These are phyloP conservation scores for Phalloptychus januarius DNA, from an alignment of 2,797 vertebrate genomes.

Conservation along the genomic window DNA sequence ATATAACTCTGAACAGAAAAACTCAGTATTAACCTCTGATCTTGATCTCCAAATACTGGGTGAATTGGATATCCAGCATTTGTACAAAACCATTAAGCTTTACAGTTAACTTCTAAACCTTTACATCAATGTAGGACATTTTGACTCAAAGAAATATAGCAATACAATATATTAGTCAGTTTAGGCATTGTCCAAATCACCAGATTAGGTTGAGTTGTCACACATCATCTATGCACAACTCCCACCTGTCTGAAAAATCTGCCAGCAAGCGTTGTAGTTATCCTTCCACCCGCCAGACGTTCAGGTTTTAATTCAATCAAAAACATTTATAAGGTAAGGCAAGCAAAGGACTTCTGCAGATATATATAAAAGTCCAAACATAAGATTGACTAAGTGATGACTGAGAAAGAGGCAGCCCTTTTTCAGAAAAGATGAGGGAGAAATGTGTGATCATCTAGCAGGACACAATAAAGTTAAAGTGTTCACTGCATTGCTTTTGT, in stretches of 20 bases:
- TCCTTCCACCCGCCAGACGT: background rate
- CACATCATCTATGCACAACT: background rate
- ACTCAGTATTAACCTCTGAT: background rate
- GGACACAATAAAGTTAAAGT: background rate
- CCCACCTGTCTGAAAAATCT: background rate
- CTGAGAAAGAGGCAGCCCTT: background rate
- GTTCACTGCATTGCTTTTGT: background rate
- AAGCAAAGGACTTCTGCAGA: background rate
- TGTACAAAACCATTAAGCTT: background rate
- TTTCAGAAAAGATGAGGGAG: background rate
- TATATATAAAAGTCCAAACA: background rate
- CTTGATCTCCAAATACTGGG: background rate
- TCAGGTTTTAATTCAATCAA: conserved; percentile 4
- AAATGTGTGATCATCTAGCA: background rate
- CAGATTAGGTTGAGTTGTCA: background rate
- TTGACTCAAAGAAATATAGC: background rate
- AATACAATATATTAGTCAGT: background rate
- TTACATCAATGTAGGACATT: background rate
- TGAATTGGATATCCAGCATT: background rate
- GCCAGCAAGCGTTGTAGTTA: background rate
- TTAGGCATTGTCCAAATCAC: background rate
- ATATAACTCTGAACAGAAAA: background rate
- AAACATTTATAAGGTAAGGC: background rate
- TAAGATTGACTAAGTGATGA: background rate
- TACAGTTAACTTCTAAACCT: background rate